Conservation (phyloP, 2,888 invertebrate genomes). For the Thecophora atra region DNA sequence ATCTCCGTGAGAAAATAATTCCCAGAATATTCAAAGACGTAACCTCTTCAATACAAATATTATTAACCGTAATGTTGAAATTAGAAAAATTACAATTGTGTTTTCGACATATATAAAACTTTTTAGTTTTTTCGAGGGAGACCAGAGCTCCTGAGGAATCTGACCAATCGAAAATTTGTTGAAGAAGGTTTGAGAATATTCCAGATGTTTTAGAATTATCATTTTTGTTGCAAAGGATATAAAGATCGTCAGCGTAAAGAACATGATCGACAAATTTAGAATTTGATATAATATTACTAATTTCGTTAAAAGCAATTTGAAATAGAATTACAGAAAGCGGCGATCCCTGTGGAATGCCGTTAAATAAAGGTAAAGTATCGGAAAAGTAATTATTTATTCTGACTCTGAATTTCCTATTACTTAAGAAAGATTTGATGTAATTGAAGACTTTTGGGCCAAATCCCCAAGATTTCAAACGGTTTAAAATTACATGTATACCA, state of each 20-base stretch:
- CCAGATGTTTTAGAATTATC: neutral
- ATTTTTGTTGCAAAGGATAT: neutral
- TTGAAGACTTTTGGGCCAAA: neutral
- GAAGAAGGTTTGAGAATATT: neutral
- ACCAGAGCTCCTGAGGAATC: neutral
- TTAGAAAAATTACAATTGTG: too few species aligned
- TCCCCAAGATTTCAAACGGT: neutral
- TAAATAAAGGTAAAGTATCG: neutral
- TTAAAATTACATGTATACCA: neutral
- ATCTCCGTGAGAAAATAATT: too few species aligned
- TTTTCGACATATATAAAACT: too few species aligned
- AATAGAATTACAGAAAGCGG: too few species aligned
- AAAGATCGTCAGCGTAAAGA: neutral
- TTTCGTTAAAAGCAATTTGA: too few species aligned
- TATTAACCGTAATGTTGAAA: too few species aligned
- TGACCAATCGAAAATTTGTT: neutral
- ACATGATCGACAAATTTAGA: too few species aligned
- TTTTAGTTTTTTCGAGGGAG: too few species aligned
- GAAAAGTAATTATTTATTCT: neutral
- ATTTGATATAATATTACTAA: too few species aligned
- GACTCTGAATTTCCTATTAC: neutral
- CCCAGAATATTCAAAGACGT: too few species aligned
- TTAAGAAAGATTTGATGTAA: neutral
- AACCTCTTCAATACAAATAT: too few species aligned
- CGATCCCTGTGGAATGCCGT: too few species aligned